Conservation (phyloP, 2,888 invertebrate genomes). For the Labia minor region DNA sequence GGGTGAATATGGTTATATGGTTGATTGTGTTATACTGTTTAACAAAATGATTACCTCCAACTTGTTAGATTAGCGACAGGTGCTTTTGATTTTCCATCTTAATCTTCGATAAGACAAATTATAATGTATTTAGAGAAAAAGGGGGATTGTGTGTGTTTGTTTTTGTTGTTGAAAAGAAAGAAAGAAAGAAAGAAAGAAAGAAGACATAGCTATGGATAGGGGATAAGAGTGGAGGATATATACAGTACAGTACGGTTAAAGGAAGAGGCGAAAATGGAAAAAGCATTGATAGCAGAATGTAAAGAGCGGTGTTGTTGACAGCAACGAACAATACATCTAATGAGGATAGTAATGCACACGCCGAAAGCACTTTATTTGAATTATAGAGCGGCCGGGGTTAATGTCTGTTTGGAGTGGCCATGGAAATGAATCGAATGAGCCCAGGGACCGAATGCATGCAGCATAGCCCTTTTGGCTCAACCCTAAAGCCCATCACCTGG, state of each 20-base stretch:
- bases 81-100: no score
- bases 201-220: background rate
- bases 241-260: background rate
- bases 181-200: background rate
- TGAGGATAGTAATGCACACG: constrained; percentile 18
- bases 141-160: background rate
- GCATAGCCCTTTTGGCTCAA: background rate
- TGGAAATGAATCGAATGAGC: constrained; percentile 13
- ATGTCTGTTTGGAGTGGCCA: constrained; percentile 4
- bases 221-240: background rate
- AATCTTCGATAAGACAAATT: background rate
- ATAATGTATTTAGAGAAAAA: constrained; percentile 2
- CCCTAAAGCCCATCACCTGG: constrained; percentile 6
- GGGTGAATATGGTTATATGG: no score
- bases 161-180: background rate
- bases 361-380: constrained; percentile 13
- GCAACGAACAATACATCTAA: constrained; percentile 21
- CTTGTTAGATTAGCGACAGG: constrained; percentile 1
- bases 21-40: background rate
- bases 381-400: background rate
- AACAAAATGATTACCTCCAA: background rate
- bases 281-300: background rate
- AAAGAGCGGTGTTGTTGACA: constrained; percentile 21
- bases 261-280: background rate
- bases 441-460: no score